Evolutionary conservation across 1,140 invertebrate genomes (phyloP).

Genomic region (Trichogramma pretiosum): DNA sequence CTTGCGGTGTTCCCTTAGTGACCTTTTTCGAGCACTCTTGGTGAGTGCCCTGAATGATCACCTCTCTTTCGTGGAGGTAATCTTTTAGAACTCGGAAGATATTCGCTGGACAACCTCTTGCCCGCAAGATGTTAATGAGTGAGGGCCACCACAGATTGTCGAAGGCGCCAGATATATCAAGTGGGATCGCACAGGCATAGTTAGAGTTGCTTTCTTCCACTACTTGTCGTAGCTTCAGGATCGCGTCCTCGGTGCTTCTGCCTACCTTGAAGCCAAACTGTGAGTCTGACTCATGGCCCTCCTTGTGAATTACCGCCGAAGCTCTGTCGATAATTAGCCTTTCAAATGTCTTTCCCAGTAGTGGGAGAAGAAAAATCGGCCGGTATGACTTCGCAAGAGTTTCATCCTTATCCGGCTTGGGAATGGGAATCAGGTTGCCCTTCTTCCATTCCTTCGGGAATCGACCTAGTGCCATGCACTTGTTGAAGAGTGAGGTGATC

Average conservation of each 20-base stretch:
- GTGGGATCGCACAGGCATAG: not conserved
- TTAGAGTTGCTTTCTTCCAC: not conserved
- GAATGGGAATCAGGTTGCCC: not conserved
- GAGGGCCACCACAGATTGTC: not conserved
- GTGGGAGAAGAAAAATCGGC: not conserved
- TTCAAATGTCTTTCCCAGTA: not conserved
- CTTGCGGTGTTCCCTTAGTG: not conserved
- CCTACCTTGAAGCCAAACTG: not conserved
- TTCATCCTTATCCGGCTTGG: not conserved
- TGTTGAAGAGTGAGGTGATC: not conserved
- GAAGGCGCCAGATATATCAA: constrained; percentile 7
- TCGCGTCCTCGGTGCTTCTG: not conserved
- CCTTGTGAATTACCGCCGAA: not conserved
- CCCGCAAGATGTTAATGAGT: not conserved
- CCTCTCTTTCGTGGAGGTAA: not conserved
- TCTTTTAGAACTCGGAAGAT: not conserved
- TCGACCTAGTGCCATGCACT: not conserved
- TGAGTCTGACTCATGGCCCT: not conserved
- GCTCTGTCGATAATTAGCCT: not conserved
- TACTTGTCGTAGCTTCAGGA: not conserved
- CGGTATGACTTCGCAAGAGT: not conserved
- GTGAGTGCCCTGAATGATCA: not conserved
- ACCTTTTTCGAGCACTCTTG: not conserved
- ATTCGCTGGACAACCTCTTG: not conserved
- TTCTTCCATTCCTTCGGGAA: not conserved